Evolutionary conservation across 1,140 invertebrate genomes (phyloP).

Genomic region (Anthonomus grandis): DNA sequence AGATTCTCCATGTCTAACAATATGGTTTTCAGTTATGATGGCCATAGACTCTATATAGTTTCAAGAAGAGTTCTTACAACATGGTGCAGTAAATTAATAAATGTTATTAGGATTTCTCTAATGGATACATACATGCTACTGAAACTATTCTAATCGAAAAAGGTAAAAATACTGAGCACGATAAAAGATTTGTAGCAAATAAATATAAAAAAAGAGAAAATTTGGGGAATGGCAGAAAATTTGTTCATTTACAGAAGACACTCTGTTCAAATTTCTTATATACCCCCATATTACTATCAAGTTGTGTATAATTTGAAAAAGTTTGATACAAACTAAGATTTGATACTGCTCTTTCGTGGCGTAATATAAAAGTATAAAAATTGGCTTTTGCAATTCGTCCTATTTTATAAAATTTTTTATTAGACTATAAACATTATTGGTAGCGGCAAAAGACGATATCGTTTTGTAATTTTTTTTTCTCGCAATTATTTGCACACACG

Average conservation of each 20-base stretch:
- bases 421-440: conserved; percentile 21
- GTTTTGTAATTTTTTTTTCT: no score
- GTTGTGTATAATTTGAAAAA: background rate
- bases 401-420: conserved; percentile 16
- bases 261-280: conserved; percentile 11
- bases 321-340: background rate
- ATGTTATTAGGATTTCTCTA: no score
- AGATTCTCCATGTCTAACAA: no score
- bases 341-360: conserved; percentile 15
- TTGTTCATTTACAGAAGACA: conserved; percentile 23
- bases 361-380: conserved; percentile 21
- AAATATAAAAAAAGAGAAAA: background rate
- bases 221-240: conserved; percentile 6
- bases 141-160: no score
- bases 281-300: conserved; percentile 3
- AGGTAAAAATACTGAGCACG: no score
- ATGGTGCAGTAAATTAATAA: no score
- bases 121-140: no score
- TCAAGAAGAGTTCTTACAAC: no score
- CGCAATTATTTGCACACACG: conserved; percentile 26
- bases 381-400: conserved; percentile 18
- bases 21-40: no score
- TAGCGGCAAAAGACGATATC: conserved; percentile 16
- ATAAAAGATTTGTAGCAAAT: no score
- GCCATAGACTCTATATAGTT: no score